Evolutionary conservation across 2,888 invertebrate genomes (phyloP).

Genomic region (Rutpela maculata): DNA sequence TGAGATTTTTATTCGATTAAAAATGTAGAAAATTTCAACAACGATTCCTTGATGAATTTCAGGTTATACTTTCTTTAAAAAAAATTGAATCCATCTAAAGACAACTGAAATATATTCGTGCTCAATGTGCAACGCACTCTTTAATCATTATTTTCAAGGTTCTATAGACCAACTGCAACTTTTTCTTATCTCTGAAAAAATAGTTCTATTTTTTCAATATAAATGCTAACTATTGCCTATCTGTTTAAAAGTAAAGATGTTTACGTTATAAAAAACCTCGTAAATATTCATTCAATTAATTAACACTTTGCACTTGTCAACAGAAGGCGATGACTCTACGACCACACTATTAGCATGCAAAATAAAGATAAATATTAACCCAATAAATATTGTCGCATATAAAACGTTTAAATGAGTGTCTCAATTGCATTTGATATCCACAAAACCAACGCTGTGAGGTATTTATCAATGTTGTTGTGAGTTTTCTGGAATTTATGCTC

Average conservation of each 20-base stretch:
- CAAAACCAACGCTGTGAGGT: background rate
- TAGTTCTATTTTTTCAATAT: too few species aligned
- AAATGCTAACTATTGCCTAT: too few species aligned
- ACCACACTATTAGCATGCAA: constrained; percentile 15
- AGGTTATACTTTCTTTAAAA: too few species aligned
- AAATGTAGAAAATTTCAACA: too few species aligned
- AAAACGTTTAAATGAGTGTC: constrained; percentile 19
- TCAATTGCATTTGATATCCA: constrained; percentile 21
- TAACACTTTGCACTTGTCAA: constrained; percentile 1
- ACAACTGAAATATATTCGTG: too few species aligned
- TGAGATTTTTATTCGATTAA: too few species aligned
- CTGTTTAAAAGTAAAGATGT: background rate
- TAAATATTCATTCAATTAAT: constrained; percentile 4
- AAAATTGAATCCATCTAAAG: too few species aligned
- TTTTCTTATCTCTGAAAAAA: too few species aligned
- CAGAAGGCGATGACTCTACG: constrained; percentile 15
- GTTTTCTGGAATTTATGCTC: constrained; percentile 8
- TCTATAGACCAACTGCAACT: too few species aligned
- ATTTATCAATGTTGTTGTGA: background rate
- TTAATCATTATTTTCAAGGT: too few species aligned
- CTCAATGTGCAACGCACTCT: too few species aligned
- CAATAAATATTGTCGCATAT: background rate
- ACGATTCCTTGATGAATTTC: too few species aligned
- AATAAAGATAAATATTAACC: constrained; percentile 20
- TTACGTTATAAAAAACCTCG: background rate